Evolutionary conservation across 2,797 vertebrate genomes (phyloP).

Genomic region (Epinephelus malabaricus): DNA sequence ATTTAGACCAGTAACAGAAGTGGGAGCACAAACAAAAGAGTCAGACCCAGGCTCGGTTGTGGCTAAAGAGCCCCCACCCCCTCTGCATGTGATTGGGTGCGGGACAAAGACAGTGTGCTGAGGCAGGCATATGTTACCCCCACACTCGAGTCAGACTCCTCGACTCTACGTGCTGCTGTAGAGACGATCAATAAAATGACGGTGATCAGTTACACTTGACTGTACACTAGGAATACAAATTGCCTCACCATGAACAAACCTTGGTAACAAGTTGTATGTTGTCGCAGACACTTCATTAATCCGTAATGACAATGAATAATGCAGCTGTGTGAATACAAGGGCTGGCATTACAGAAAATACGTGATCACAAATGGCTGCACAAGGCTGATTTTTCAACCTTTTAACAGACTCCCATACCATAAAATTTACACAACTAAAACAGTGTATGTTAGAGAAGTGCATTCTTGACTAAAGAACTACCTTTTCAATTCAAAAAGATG

Average conservation of each 20-base stretch:
- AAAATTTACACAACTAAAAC: neutral
- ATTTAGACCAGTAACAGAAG: neutral
- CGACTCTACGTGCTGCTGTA: slow-evolving; percentile 11
- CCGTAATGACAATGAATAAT: slow-evolving; percentile 62
- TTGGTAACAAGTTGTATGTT: slow-evolving; percentile 45
- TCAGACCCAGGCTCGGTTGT: slow-evolving; percentile 15
- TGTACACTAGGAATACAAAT: slow-evolving; percentile 12
- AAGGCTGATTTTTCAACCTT: neutral
- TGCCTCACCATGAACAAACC: slow-evolving; percentile 37
- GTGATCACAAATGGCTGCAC: neutral
- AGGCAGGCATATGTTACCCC: slow-evolving; percentile 34
- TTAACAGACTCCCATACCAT: too few relatives aligned
- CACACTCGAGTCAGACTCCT: slow-evolving; percentile 18
- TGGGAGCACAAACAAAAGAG: slow-evolving; percentile 33
- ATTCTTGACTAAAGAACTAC: neutral
- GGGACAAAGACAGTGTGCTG: slow-evolving; percentile 70
- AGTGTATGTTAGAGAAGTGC: neutral
- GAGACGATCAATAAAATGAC: slow-evolving; percentile 40
- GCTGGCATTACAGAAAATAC: slow-evolving; percentile 12
- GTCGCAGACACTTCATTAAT: slow-evolving; percentile 56
- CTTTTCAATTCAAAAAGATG: neutral
- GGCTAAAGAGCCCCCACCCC: slow-evolving; percentile 41
- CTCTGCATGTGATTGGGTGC: slow-evolving; percentile 10
- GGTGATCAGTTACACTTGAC: slow-evolving; percentile 24
- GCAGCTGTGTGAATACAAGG: slow-evolving; percentile 12